Base-by-base conservation (phyloP, 1,140 invertebrate species). In the Fopius arisanus region DNA sequence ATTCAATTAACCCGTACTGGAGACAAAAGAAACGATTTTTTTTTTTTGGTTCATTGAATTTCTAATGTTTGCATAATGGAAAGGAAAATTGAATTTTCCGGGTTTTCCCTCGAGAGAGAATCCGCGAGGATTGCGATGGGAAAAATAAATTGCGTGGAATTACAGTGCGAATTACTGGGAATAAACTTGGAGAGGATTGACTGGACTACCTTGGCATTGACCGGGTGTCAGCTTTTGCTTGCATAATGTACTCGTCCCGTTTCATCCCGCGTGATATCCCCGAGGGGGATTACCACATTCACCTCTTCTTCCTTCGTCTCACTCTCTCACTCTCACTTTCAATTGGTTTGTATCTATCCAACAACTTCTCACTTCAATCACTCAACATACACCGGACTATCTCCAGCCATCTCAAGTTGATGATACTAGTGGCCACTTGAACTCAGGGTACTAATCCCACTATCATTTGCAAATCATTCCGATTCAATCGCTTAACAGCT, bases 151-250 rank as follows among this genome's bases (percentile, higher is more conserved):
- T 23, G 23, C 54, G 16, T 5, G 23, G 1, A 59, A 59, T 59
- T 59, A 26, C 54, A 16, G 19, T 9, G 19, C 6, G 23, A 23
- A 59, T 26, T 59, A 26, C 19, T 26, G 0, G 23, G 19, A 26
- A 59, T 59, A 59, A 70, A 62, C 48, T 62, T 71, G 21, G 31
- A 71, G 73, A 68, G 75, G 70, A 68, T 73, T 70, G 72, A 75
- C 82, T 79, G 72, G 81, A 82, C 79, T 78, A 83, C 86, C 86
- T 88, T 88, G 86, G 83, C 86, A 88, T 86, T 88, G 86, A 86
- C 86, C 86, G 86, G 86, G 77, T 85, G 83, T 83, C 78, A 82
- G 82, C 78, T 79, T 78, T 26, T 1, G 79, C 80, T 85, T 84
- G 83, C 84, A 82, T 85, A 86, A 85, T 83, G 75, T 78, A 80